Base-by-base conservation (phyloP, 2,888 invertebrate species). In the Amphipoea lucens region DNA sequence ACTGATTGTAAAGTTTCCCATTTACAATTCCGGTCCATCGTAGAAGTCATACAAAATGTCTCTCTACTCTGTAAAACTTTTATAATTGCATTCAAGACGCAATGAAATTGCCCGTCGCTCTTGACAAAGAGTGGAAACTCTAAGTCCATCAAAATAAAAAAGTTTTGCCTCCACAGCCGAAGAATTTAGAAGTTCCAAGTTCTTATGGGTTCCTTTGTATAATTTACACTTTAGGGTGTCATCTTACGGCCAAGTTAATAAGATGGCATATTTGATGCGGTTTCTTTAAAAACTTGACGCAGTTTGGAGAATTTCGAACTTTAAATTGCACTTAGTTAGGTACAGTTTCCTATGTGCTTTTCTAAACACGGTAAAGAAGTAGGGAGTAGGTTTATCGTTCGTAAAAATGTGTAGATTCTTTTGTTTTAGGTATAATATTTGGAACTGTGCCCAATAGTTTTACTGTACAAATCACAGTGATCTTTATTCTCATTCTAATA, bases 201-300 rank as follows among this genome's bases (percentile, higher is more conserved):
- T 79, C 20, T 12, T 60, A 7, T 42, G 48, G 51, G 17, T 9
- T 51, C 42, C 45, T 63, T 77, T 83, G 57, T 68, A 77, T 72
- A 77, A 77, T 82, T 68, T 71, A 42, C 68, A 68, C 77, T 83
- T 71, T 17, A 57, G 36, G 42, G 60, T 72, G 62, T n/a, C 83
- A 72, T 67, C 23, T 63, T 71, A 77, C 29, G 68, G 48, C 66
- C n/a, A 81, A 79, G 40, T 83, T 72, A 71, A 77, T 65, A 23
- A 51, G 67, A 69, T 77, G 17, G 67, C 63, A 48, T 69, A 63
- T 75, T 69, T n/a, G 12, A 48, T 40, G 36, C 68, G 68, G n/a
- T 62, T 74, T 40, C 51, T 62, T 40, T 57, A 48, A 67, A 80
- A 68, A 68, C 57, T 82, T 57, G n/a, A 12, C 6, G 80, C 29